These are phyloP conservation scores for Clinocottus analis DNA, from an alignment of 2,113 vertebrate species.

Conservation along the genomic window DNA sequence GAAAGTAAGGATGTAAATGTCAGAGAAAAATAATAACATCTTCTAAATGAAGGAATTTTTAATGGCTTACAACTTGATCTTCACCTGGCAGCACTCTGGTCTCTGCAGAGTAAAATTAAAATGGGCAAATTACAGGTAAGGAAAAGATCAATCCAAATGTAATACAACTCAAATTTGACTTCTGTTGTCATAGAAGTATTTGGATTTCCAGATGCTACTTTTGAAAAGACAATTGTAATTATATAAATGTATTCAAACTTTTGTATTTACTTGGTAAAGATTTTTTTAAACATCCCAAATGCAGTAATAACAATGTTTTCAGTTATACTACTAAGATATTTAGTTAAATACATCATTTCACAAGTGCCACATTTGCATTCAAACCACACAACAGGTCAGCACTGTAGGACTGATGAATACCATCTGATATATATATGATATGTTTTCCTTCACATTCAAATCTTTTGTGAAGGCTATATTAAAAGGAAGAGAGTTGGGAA, in stretches of 20 bases:
- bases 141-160: slow-evolving; percentile 3
- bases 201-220: neutral
- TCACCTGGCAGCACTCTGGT: neutral
- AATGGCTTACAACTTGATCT: neutral
- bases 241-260: neutral
- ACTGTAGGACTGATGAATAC: neutral
- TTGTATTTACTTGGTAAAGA: neutral
- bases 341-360: neutral
- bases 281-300: neutral
- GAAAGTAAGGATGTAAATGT: slow-evolving; percentile 12
- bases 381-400: slow-evolving; percentile 25
- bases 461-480: slow-evolving; percentile 7
- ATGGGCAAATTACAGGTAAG: neutral
- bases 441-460: slow-evolving; percentile 23
- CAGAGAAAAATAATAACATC: slow-evolving; percentile 12
- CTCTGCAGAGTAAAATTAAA: slow-evolving; percentile 1
- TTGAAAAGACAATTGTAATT: neutral
- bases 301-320: neutral
- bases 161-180: neutral
- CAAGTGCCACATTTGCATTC: neutral
- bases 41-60: neutral
- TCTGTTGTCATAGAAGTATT: neutral
- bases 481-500: neutral
- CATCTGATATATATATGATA: slow-evolving; percentile 15
- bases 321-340: neutral